Conservation (phyloP, 2,888 invertebrate genomes). For the Hesperia comma region DNA sequence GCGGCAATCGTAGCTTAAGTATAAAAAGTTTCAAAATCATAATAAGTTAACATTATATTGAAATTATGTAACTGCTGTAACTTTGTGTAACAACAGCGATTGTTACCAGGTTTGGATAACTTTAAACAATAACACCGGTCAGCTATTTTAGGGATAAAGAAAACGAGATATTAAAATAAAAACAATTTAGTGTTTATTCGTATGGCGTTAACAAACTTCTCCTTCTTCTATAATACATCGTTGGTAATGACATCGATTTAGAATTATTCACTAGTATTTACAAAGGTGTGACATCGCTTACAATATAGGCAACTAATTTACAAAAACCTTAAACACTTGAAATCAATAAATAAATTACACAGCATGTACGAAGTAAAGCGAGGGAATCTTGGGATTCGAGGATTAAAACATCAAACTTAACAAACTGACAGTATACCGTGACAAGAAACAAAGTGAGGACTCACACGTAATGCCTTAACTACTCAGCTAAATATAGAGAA, state of each 20-base stretch:
- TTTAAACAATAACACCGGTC: no score
- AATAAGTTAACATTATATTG: no score
- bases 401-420: conserved; percentile 69
- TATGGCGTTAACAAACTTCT: conserved; percentile 80
- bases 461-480: conserved; percentile 53
- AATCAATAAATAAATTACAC: conserved; percentile 76
- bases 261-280: conserved; percentile 74
- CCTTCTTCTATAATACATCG: conserved; percentile 76
- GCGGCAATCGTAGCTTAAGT: no score
- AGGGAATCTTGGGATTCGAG: conserved; percentile 46
- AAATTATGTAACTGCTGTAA: no score
- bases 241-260: conserved; percentile 79
- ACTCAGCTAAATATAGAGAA: conserved; percentile 64
- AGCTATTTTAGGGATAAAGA: conserved; percentile 39
- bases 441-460: conserved; percentile 55
- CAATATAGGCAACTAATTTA: conserved; percentile 67
- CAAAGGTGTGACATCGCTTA: conserved; percentile 69
- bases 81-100: no score
- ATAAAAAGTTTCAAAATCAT: no score
- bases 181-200: conserved; percentile 78
- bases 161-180: conserved; percentile 72
- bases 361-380: conserved; percentile 54
- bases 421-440: conserved; percentile 47
- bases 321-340: conserved; percentile 57
- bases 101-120: no score